These are phyloP conservation scores for Ectemnius cavifrons DNA, from an alignment of 2,888 invertebrate species.

Conservation along the genomic window DNA sequence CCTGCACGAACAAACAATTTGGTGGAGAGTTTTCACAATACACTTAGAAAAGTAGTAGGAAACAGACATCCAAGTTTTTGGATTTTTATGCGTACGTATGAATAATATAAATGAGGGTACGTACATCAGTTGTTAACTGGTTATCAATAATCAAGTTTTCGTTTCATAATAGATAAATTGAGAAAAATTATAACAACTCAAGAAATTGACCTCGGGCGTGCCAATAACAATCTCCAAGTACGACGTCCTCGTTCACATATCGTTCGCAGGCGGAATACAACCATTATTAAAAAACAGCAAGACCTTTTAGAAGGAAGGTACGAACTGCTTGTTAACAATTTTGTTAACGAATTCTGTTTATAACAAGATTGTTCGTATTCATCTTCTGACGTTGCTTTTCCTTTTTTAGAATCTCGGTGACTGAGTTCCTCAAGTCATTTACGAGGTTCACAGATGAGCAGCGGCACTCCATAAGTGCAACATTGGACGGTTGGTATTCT, in stretches of 20 bases:
- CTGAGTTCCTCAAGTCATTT: not conserved
- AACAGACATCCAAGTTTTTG: too few relatives aligned
- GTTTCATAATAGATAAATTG: not conserved
- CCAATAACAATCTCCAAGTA: not conserved
- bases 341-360: not conserved
- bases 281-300: not conserved
- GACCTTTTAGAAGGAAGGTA: not conserved
- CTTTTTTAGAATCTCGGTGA: not conserved
- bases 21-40: too few relatives aligned
- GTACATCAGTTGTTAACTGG: not conserved
- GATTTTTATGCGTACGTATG: too few relatives aligned
- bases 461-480: slow-evolving; percentile 4
- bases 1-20: too few relatives aligned
- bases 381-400: not conserved
- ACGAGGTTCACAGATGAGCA: not conserved
- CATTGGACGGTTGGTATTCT: not conserved
- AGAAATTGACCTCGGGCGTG: not conserved
- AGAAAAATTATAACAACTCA: not conserved
- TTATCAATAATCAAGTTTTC: not conserved
- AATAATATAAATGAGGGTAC: too few relatives aligned
- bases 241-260: slow-evolving; percentile 1
- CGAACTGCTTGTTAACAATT: not conserved
- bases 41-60: too few relatives aligned
- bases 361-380: not conserved
- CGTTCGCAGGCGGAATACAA: not conserved